A percentile compares a stretch with the other conserved stretches of the same genome.
Evolutionary conservation across 2,797 vertebrate species (phyloP).

Genomic region (Enteromius argenteus): DNA sequence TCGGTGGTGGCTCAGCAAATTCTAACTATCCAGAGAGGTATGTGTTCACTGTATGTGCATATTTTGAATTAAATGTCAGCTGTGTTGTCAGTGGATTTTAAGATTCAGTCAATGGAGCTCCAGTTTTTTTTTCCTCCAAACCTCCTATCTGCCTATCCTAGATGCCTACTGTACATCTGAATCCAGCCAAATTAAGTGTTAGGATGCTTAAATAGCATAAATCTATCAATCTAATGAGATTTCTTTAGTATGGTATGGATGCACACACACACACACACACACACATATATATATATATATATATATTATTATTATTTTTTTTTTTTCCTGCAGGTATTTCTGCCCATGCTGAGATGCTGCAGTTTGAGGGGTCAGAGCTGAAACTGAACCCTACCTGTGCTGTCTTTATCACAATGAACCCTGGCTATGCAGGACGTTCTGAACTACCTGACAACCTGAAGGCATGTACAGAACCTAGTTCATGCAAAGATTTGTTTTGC

Average conservation of each 20-base stretch:
- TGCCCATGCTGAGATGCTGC: slow-evolving; percentile 77
- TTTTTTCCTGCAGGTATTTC: slow-evolving; percentile 80
- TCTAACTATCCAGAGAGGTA: slow-evolving; percentile 94
- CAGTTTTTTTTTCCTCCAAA: not conserved
- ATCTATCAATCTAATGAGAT: not conserved
- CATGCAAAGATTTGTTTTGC: not conserved
- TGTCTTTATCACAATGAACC: slow-evolving; percentile 96
- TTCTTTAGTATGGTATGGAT: not conserved
- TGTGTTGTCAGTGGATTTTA: not conserved
- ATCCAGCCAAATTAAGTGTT: not conserved
- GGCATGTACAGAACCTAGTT: slow-evolving; percentile 63
- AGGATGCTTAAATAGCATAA: not conserved
- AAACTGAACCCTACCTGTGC: slow-evolving; percentile 89
- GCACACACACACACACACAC: too few species aligned
- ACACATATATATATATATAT: too few species aligned
- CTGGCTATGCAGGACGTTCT: slow-evolving; percentile 91
- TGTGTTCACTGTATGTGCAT: slow-evolving; percentile 32
- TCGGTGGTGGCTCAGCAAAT: slow-evolving; percentile 96
- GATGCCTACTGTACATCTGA: not conserved
- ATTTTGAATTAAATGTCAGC: slow-evolving; percentile 1
- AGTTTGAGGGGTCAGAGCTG: slow-evolving; percentile 91
- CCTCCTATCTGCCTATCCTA: not conserved
- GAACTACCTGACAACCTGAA: slow-evolving; percentile 93
- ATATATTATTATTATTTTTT: not conserved
- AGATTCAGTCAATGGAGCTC: slow-evolving; percentile 6